Base-by-base conservation (phyloP, 2,797 vertebrate species). In the Pelochelys cantorii region DNA sequence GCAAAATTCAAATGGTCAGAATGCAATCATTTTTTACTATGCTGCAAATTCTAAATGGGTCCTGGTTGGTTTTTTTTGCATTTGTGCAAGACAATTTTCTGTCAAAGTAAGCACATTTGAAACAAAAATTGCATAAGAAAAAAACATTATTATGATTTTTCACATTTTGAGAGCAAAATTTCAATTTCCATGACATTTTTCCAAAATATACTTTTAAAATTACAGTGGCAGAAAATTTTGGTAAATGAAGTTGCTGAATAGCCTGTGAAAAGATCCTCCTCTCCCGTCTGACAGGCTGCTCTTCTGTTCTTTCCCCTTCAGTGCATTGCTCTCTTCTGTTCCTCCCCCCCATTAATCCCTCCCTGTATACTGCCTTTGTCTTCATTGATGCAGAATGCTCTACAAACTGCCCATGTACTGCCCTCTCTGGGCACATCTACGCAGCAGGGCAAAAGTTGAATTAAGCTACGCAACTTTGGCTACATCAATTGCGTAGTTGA, bases 361-460 rank as follows among this genome's bases (percentile, higher is more conserved):
- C 62, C 93, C 87, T 94, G 86, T 87, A 62, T 88, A 79, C 68
- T 93, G 92, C 93, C 94, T 83, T 94, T 94, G 90, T 42, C 53
- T 87, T 81, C 82, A 59, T 88, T 93, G 88, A 83, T 84, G 92
- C 71, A 90, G 62, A 17, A 85, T 86, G 75, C 12, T 88, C 78
- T 93, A 81, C 55, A 90, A 84, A 82, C 68, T 95, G 42, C 75
- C 88, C 59, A 52, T 77, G 57, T 79, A 2, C 80, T 34, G 90
- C 62, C 88, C 54, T 13, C 52, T 52, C 42, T 48, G 42, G 42
- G 7, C 42, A 48, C 42, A 48, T 48, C 42, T 48, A 48, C 42
- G 42, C 42, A 48, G 42, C 42, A 8, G 42, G 42, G 42, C 42
- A 48, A 48, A 48, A 48, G 42, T 48, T 48, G 42, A 48, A 48